Conservation (phyloP, 2,113 vertebrate species). For the Pontoporia blainvillei region DNA sequence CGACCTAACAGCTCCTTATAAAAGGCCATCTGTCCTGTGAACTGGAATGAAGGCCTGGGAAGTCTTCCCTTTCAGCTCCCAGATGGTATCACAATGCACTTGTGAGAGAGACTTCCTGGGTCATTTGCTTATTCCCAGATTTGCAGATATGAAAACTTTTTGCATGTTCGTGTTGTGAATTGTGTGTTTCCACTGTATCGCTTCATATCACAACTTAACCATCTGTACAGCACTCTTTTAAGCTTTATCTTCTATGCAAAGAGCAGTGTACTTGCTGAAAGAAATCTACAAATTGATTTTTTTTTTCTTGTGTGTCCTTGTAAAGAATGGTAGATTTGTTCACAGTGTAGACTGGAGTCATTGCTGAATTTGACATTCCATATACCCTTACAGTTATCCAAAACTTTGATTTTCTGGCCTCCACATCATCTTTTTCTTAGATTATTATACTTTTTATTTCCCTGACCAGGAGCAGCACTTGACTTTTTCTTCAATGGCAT, state of each 20-base stretch:
- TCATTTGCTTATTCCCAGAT: neutral
- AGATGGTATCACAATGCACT: neutral
- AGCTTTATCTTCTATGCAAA: neutral
- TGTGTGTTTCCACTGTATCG: neutral
- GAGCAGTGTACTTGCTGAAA: neutral
- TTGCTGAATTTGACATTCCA: neutral
- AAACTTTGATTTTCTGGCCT: neutral
- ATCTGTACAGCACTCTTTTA: neutral
- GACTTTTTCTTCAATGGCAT: neutral
- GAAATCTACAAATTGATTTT: neutral
- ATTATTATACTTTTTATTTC: neutral
- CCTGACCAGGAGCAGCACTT: neutral
- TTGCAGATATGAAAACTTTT: neutral
- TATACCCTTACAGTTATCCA: neutral
- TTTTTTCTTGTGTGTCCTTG: neutral
- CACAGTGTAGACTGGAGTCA: neutral
- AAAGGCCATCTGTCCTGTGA: slow-evolving; percentile 31
- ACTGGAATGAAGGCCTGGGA: neutral
- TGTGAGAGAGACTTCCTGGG: neutral
- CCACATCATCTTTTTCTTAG: neutral
- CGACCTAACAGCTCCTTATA: neutral
- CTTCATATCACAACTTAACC: neutral
- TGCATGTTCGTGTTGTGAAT: neutral
- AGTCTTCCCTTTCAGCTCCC: neutral
- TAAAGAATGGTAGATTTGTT: neutral